Conservation (phyloP, 2,113 vertebrate species). For the Sylvilagus bachmani region DNA sequence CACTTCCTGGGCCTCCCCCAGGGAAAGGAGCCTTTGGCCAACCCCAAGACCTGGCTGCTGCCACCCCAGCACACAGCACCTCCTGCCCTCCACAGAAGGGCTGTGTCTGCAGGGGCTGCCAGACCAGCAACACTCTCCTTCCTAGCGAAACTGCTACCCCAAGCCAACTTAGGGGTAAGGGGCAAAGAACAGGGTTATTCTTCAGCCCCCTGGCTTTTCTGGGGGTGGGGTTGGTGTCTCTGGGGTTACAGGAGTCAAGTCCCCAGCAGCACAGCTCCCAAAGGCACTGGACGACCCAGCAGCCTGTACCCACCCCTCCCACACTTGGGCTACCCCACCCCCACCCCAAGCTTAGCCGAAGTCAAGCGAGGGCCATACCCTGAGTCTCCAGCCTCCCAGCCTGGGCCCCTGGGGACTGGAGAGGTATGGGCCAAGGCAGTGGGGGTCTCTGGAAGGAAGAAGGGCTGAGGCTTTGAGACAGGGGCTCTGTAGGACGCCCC, state of each 20-base stretch:
- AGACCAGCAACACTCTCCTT: conserved; percentile 72
- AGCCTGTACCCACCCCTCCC: conserved; percentile 72
- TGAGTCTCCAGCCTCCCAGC: conserved; percentile 84
- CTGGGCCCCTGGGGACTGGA: conserved; percentile 80
- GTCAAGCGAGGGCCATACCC: conserved; percentile 82
- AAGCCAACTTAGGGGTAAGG: conserved; percentile 59
- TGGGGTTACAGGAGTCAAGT: conserved; percentile 74
- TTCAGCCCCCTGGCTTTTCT: conserved; percentile 69
- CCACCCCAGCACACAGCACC: conserved; percentile 51
- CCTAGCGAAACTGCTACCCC: conserved; percentile 72
- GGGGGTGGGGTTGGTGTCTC: conserved; percentile 69
- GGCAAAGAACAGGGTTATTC: conserved; percentile 71
- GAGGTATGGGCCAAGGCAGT: conserved; percentile 84
- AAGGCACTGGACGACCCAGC: conserved; percentile 84
- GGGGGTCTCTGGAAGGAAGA: conserved; percentile 78
- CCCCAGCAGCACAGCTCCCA: conserved; percentile 79
- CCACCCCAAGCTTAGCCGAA: conserved; percentile 68
- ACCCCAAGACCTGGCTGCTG: conserved; percentile 71
- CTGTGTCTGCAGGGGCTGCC: conserved; percentile 54
- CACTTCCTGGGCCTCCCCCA: conserved; percentile 72
- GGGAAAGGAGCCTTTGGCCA: conserved; percentile 83
- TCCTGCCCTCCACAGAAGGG: conserved; percentile 65
- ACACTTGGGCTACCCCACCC: conserved; percentile 55
- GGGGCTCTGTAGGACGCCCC: conserved; percentile 66
- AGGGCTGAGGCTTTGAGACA: conserved; percentile 76